A percentile compares a stretch with the other conserved stretches of the same genome.
phyloP scores from a whole-genome alignment of 1,140 invertebrate genomes.

The Lanistes nyassanus region DNA sequence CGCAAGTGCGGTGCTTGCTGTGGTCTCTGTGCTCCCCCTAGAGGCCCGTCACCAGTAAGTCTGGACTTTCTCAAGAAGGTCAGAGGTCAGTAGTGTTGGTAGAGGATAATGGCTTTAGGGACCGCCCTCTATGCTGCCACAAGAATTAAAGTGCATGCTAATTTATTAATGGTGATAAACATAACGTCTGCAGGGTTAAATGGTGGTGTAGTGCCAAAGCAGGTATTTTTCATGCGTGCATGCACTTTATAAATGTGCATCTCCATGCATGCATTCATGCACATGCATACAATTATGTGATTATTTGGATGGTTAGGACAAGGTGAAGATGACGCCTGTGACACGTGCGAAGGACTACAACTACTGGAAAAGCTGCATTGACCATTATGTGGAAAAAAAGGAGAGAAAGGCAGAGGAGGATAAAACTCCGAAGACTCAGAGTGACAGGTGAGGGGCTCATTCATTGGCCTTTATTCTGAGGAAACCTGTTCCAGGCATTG shows the following conservation, averaged over 20 bases:
- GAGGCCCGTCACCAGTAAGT: conserved; percentile 44
- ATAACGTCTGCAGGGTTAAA: too few species aligned
- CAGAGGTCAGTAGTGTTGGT: not conserved
- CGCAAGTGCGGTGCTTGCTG: not conserved
- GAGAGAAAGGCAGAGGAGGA: conserved; percentile 38
- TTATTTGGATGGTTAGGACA: conserved; percentile 20
- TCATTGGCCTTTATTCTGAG: too few species aligned
- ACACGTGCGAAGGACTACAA: conserved; percentile 44
- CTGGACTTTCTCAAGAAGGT: conserved; percentile 47
- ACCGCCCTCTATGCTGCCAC: conserved; percentile 33
- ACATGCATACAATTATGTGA: too few species aligned
- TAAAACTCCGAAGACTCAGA: conserved; percentile 32
- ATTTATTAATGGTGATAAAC: too few species aligned
- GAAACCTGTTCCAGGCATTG: too few species aligned
- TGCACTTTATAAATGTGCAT: too few species aligned
- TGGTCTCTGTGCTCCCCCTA: conserved; percentile 19
- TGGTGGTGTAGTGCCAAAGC: too few species aligned
- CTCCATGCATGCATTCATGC: not conserved
- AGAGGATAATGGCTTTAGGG: conserved; percentile 10
- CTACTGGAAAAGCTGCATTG: conserved; percentile 55
- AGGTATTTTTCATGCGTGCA: too few species aligned
- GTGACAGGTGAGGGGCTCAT: conserved; percentile 27
- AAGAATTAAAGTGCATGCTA: too few species aligned
- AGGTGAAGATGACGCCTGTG: conserved; percentile 24
- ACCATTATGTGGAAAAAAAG: conserved; percentile 39